Conservation (phyloP, 2,888 invertebrate species). For the Agrilus cyanescens region DNA sequence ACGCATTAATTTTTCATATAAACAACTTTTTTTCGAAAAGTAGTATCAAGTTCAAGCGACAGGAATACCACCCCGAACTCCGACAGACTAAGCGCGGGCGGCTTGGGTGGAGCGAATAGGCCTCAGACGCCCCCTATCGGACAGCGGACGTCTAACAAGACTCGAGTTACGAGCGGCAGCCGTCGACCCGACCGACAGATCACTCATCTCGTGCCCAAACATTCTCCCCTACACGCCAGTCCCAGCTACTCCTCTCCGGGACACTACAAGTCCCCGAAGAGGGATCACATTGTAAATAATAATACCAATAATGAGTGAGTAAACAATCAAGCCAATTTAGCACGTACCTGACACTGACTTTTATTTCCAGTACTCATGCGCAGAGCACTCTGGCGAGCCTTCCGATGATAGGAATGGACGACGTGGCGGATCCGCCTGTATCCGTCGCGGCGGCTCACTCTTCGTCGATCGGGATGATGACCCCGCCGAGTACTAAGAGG, state of each 20-base stretch:
- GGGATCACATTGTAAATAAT: slow-evolving; percentile 33
- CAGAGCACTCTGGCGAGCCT: slow-evolving; percentile 57
- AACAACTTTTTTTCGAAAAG: no score
- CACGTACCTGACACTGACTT: no score
- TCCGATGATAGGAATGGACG: slow-evolving; percentile 64
- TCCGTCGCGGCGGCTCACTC: slow-evolving; percentile 8
- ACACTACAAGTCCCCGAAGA: slow-evolving; percentile 29
- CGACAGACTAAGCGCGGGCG: slow-evolving; percentile 5
- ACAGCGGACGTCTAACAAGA: slow-evolving; percentile 33
- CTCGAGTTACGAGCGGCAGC: slow-evolving; percentile 31
- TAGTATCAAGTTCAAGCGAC: no score
- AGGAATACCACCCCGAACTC: not conserved
- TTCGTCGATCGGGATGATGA: slow-evolving; percentile 5
- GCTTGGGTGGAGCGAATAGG: slow-evolving; percentile 6
- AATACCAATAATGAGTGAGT: slow-evolving; percentile 22
- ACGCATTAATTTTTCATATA: no score
- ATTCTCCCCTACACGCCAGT: slow-evolving; percentile 48
- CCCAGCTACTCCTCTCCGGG: slow-evolving; percentile 35
- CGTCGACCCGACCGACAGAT: slow-evolving; percentile 30
- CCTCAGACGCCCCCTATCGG: slow-evolving; percentile 31
- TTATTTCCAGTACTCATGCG: slow-evolving; percentile 44
- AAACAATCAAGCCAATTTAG: no score
- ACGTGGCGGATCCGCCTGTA: slow-evolving; percentile 31
- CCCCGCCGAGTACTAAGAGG: slow-evolving; percentile 9
- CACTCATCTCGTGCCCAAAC: slow-evolving; percentile 41